Evolutionary conservation across 2,797 vertebrate species (phyloP).

Genomic region (Rhynchonycteris naso): DNA sequence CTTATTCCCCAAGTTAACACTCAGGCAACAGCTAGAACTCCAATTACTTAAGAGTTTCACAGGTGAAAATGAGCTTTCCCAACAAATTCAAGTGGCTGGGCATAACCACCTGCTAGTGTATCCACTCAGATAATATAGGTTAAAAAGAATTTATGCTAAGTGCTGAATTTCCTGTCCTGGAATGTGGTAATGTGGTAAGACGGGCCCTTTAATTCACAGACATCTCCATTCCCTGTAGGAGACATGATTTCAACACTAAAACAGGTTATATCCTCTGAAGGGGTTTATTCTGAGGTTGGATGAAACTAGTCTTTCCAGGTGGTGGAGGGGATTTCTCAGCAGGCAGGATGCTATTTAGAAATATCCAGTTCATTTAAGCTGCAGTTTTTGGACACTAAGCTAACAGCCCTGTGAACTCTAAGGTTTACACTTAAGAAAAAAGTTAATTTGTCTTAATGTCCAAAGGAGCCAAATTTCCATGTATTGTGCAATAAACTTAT

Average conservation of each 20-base stretch:
- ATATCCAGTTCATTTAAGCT: neutral
- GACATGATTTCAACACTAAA: neutral
- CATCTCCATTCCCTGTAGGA: accelerated
- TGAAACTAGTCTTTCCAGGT: neutral
- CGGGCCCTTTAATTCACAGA: no score
- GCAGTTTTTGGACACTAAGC: neutral
- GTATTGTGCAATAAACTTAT: neutral
- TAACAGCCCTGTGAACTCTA: neutral
- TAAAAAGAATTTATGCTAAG: neutral
- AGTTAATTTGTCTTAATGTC: neutral
- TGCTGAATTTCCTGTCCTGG: neutral
- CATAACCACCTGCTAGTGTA: no score
- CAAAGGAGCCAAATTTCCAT: neutral
- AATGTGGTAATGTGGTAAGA: no score
- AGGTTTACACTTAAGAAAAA: neutral
- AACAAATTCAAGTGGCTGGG: neutral
- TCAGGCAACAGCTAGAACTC: neutral
- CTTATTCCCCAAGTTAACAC: neutral
- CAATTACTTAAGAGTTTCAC: neutral
- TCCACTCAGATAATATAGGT: neutral
- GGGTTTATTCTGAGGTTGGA: neutral
- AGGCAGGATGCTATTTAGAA: neutral
- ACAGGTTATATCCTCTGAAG: neutral
- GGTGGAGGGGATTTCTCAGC: neutral
- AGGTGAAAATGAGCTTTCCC: neutral